Percentiles rank a stretch among this genome's conserved stretches.
phyloP scores from a whole-genome alignment of 2,113 vertebrate genomes.

The Corythornis madagascariensis region DNA sequence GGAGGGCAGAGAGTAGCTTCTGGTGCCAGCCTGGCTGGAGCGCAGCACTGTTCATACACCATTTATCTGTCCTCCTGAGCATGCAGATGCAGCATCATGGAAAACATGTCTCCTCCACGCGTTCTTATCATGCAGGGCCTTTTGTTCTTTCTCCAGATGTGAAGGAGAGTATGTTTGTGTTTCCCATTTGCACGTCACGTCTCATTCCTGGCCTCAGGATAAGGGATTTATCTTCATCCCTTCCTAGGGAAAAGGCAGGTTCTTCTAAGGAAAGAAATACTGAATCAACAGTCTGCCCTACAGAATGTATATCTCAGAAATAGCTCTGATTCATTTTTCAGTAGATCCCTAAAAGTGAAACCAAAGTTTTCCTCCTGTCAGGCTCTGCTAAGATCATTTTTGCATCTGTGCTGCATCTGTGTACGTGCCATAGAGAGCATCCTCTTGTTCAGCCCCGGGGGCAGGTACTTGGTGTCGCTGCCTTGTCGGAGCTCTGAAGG shows the following conservation, averaged over 20 bases:
- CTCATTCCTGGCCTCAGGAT: slow-evolving; percentile 1
- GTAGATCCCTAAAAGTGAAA: slow-evolving; percentile 51
- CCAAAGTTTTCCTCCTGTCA: slow-evolving; percentile 71
- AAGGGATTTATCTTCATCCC: slow-evolving; percentile 35
- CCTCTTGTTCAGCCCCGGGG: neutral
- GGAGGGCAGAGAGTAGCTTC: slow-evolving; percentile 54
- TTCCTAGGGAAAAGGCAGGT: slow-evolving; percentile 9
- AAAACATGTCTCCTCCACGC: neutral
- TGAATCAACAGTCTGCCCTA: neutral
- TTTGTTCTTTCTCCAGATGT: neutral
- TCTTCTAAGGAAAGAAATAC: slow-evolving; percentile 52
- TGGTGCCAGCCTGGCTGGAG: slow-evolving; percentile 18
- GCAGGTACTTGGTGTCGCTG: neutral
- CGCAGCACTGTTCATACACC: neutral
- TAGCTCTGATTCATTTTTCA: slow-evolving; percentile 40
- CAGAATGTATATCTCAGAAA: neutral
- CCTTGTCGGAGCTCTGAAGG: neutral
- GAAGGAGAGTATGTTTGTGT: slow-evolving; percentile 11
- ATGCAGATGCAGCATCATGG: slow-evolving; percentile 55
- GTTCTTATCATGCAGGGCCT: slow-evolving; percentile 5
- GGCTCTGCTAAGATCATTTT: neutral
- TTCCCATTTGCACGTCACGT: slow-evolving; percentile 25
- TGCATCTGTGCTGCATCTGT: neutral
- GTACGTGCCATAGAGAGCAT: neutral
- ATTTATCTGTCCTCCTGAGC: slow-evolving; percentile 38